Conservation (phyloP, 53 echinoderm and acorn worm species). For the Antedon mediterranea region DNA sequence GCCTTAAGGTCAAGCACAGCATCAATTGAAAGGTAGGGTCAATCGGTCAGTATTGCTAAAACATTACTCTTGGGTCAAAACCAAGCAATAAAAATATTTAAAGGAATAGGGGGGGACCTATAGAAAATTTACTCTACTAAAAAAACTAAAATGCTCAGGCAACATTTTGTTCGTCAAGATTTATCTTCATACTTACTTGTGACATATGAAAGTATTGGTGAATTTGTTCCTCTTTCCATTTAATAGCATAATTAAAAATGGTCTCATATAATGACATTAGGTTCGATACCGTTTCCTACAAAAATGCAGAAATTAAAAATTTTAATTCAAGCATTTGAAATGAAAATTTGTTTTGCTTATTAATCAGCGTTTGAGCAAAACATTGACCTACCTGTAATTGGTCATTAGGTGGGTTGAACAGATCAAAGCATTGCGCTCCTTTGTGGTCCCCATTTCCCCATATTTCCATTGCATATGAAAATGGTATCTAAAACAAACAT, state of each 20-base stretch:
- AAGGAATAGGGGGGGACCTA: too few species aligned
- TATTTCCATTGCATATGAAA: constrained; percentile 77
- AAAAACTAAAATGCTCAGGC: too few species aligned
- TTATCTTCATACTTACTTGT: constrained; percentile 35
- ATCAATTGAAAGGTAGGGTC: too few species aligned
- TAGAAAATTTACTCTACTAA: too few species aligned
- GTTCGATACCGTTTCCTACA: constrained; percentile 32
- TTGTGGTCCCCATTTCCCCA: constrained; percentile 82
- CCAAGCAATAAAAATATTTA: too few species aligned
- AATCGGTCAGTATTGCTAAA: too few species aligned
- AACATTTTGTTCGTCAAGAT: too few species aligned
- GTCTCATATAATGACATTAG: constrained; percentile 86
- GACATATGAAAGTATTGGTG: constrained; percentile 47
- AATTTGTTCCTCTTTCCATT: constrained; percentile 73
- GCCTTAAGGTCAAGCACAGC: too few species aligned
- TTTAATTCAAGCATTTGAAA: neutral
- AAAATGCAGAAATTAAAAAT: neutral
- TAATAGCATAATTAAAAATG: constrained; percentile 45
- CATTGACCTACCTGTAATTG: constrained; percentile 49
- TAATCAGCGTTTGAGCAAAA: too few species aligned
- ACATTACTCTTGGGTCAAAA: too few species aligned
- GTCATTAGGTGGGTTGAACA: constrained; percentile 83
- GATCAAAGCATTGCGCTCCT: constrained; percentile 66
- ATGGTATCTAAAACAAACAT: constrained; percentile 60
- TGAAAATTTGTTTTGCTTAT: too few species aligned